These are phyloP conservation scores for Clivina fossor DNA, from an alignment of 2,888 invertebrate genomes.

Conservation along the genomic window DNA sequence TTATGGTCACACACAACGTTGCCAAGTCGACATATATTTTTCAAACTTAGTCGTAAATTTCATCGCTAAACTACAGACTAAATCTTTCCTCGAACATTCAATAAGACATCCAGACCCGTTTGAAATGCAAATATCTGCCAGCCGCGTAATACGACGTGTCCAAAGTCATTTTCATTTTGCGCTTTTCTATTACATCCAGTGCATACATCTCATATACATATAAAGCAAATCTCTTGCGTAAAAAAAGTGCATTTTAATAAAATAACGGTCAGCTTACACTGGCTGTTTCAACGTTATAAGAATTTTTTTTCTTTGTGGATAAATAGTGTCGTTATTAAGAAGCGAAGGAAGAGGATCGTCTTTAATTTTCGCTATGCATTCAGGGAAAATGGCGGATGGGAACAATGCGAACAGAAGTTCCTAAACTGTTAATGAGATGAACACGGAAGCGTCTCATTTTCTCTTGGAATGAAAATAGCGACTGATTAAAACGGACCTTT, in stretches of 20 bases:
- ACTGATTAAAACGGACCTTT: too few species aligned
- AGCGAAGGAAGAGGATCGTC: background rate
- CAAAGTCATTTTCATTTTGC: background rate
- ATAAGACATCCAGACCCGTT: background rate
- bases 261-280: background rate
- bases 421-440: background rate
- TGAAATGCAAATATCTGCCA: background rate
- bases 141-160: background rate
- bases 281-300: background rate
- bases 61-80: background rate
- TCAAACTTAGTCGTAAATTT: background rate
- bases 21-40: background rate
- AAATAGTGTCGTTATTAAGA: constrained; percentile 1
- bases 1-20: background rate
- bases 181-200: background rate
- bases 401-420: constrained; percentile 6
- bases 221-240: background rate
- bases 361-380: constrained; percentile 5
- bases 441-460: constrained; percentile 6
- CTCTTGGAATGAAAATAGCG: too few species aligned
- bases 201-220: background rate
- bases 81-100: background rate
- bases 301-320: background rate
- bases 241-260: background rate
- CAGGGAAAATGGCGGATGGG: background rate